Evolutionary conservation across 2,888 invertebrate genomes (phyloP).

Genomic region (Drosophila buzzatii): DNA sequence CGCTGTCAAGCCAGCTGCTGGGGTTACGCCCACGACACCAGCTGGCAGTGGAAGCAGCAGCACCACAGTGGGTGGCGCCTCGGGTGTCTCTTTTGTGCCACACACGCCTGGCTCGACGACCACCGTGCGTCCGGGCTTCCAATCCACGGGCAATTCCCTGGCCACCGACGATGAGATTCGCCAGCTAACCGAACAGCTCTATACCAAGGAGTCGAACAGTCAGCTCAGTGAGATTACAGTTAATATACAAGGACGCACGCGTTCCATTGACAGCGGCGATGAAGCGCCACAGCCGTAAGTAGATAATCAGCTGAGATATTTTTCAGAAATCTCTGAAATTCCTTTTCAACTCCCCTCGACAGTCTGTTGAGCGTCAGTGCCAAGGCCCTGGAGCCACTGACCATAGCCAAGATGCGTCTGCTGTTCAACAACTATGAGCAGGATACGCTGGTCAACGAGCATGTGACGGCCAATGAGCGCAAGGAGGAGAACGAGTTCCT

Average conservation of each 20-base stretch:
- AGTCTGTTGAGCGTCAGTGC: constrained; percentile 89
- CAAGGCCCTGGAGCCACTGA: constrained; percentile 87
- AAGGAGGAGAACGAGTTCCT: constrained; percentile 93
- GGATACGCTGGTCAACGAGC: constrained; percentile 90
- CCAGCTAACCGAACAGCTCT: constrained; percentile 89
- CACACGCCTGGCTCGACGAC: constrained; percentile 58
- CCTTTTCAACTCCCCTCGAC: constrained; percentile 53
- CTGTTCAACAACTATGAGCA: constrained; percentile 95
- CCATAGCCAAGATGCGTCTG: constrained; percentile 90
- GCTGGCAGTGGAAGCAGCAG: constrained; percentile 7
- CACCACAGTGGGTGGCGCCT: constrained; percentile 7
- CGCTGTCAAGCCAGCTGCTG: constrained; percentile 25
- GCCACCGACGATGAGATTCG: constrained; percentile 89
- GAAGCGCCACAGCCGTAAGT: constrained; percentile 92
- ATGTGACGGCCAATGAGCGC: constrained; percentile 90
- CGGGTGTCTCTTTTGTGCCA: constrained; percentile 75
- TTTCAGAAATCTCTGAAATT: neutral
- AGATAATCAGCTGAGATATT: too few relatives aligned
- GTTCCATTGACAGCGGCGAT: constrained; percentile 89
- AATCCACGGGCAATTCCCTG: constrained; percentile 85
- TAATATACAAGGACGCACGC: constrained; percentile 91
- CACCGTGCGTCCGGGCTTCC: constrained; percentile 79
- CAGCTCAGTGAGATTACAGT: constrained; percentile 89
- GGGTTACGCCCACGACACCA: constrained; percentile 14
- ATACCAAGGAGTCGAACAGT: constrained; percentile 91